These are phyloP conservation scores for Zeus faber DNA, from an alignment of 2,113 vertebrate genomes.

Conservation along the genomic window DNA sequence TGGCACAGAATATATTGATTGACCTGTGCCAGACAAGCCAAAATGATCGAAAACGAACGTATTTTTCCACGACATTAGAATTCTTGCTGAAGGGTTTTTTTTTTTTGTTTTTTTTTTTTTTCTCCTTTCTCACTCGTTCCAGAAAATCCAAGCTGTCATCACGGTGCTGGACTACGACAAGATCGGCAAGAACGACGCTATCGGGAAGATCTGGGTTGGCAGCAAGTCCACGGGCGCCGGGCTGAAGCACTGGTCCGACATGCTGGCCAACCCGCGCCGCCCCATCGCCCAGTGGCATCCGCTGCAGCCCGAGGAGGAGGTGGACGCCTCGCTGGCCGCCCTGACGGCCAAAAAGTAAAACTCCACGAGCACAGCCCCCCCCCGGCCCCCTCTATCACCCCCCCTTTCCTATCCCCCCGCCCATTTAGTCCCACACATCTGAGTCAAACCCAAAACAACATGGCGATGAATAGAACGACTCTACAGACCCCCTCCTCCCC, in stretches of 20 bases:
- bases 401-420: slow-evolving; percentile 31
- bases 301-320: slow-evolving; percentile 95
- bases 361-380: slow-evolving; percentile 29
- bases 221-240: slow-evolving; percentile 88
- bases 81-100: too few species aligned
- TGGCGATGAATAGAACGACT: too few species aligned
- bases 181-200: slow-evolving; percentile 97
- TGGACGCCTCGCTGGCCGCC: slow-evolving; percentile 82
- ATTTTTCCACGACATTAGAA: too few species aligned
- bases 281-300: slow-evolving; percentile 99
- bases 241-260: slow-evolving; percentile 97
- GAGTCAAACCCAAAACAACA: not conserved
- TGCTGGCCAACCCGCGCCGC: slow-evolving; percentile 94
- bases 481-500: slow-evolving; percentile 1
- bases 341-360: slow-evolving; percentile 92
- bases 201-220: slow-evolving; percentile 94
- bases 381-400: slow-evolving; percentile 19
- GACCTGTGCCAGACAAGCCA: too few species aligned
- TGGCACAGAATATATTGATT: too few species aligned
- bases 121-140: slow-evolving; percentile 4
- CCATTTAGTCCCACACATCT: slow-evolving; percentile 16
- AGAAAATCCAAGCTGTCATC: slow-evolving; percentile 97
- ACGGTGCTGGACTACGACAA: slow-evolving; percentile 98
- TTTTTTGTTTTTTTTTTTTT: not conserved
- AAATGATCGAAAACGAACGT: too few species aligned